Evolutionary conservation across 2,888 invertebrate genomes (phyloP), one percentile per base, ranked within the genome.

Genomic region (Caenorhabditis sp.): DNA sequence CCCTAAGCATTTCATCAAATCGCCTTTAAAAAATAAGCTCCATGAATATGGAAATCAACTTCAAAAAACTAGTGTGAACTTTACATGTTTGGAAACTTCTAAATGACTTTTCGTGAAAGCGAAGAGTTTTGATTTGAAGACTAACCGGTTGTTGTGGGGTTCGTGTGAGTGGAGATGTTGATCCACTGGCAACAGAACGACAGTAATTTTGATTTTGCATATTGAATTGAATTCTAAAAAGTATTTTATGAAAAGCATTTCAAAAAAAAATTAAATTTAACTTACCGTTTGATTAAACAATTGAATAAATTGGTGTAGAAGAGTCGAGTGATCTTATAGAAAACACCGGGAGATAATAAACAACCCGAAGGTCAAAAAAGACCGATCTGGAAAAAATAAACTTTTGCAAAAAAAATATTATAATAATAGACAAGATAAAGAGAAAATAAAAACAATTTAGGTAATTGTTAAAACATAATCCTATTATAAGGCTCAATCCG

Each of bases 141-240:
- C n/a, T n/a, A n/a, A 31, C 31, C 4, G 21, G 38, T n/a, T 27
- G 23, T 14, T 27, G 36, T 10, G 17, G 26, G 3, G 52, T 23
- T 25, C 17, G 56, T 26, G 56, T 43, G 3, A 17, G 14, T 26
- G 56, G 26, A 3, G 26, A 25, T 25, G 25, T 56, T 25, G 56
- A 56, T 23, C 56, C 56, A 26, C 56, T 56, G 17, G 56, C 56
- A 26, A 56, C 56, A 56, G 26, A 56, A 56, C 56, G 56, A 56
- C 17, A 25, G 23, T 17, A 25, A 56, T 1, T 23, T 25, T 56
- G 25, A 26, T 10, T 21, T 56, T 56, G 56, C 56, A 56, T 56
- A 3, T 56, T 53, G 50, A 17, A 50, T 17, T n/a, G 17, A 17
- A 20, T 53, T 21, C 53, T 21, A 53, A 5, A 23, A 20, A 23